These are phyloP conservation scores for Calameuta idolon DNA, from an alignment of 2,888 invertebrate genomes.

Conservation along the genomic window DNA sequence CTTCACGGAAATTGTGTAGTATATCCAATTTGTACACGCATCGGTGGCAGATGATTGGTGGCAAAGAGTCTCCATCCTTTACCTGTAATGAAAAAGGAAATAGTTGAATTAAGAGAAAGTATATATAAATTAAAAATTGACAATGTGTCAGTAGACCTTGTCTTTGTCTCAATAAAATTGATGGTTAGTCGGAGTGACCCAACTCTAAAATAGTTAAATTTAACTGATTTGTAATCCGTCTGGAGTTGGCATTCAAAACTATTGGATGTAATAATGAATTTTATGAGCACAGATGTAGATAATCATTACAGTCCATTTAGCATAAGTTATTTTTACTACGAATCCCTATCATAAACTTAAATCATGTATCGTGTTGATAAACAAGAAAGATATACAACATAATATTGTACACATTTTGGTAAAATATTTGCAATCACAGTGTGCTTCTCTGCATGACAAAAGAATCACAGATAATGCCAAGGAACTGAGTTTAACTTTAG, in stretches of 20 bases:
- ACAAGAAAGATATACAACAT: background rate
- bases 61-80: slow-evolving; percentile 80
- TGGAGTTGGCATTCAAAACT: background rate
- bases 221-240: background rate
- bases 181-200: background rate
- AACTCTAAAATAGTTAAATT: background rate
- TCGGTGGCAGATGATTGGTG: slow-evolving; percentile 81
- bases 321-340: background rate
- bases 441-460: background rate
- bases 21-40: slow-evolving; percentile 83
- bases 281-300: background rate
- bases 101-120: background rate
- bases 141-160: background rate
- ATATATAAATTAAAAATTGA: background rate
- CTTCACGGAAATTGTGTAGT: slow-evolving; percentile 81
- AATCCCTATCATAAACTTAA: too few relatives aligned
- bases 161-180: background rate
- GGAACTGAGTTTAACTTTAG: slow-evolving; percentile 24
- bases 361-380: background rate
- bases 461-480: background rate
- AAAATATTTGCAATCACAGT: background rate
- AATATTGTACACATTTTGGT: background rate
- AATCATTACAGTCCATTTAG: background rate
- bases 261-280: background rate
- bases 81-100: slow-evolving; percentile 72